A percentile compares a stretch with the other conserved stretches of the same genome.
These are phyloP conservation scores for Rhagonycha fulva DNA, from an alignment of 2,888 invertebrate species.

Conservation along the genomic window DNA sequence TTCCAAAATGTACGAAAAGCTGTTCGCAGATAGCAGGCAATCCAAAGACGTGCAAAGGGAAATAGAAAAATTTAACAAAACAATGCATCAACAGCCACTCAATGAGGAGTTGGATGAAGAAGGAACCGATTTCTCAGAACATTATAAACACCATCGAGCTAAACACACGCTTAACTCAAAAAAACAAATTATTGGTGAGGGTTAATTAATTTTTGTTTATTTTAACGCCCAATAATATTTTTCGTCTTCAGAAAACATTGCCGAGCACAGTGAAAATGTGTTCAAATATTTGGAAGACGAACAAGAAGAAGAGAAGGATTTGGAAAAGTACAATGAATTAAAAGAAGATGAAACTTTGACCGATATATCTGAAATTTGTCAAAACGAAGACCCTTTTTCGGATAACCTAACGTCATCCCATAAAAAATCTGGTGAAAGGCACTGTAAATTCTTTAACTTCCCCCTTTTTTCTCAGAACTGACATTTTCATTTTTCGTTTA, in stretches of 20 bases:
- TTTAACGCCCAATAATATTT: background rate
- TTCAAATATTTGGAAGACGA: background rate
- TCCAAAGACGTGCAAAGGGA: background rate
- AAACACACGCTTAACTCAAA: background rate
- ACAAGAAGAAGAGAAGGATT: background rate
- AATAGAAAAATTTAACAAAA: background rate
- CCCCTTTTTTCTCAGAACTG: no score
- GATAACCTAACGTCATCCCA: background rate
- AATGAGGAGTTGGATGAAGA: background rate
- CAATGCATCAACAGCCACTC: background rate
- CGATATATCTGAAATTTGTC: background rate
- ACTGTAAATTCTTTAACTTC: background rate
- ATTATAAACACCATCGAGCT: background rate
- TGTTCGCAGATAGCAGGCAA: background rate
- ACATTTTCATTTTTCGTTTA: background rate
- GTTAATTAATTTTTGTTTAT: background rate
- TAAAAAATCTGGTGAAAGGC: background rate
- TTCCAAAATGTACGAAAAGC: background rate
- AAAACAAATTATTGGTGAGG: background rate
- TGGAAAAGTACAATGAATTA: background rate
- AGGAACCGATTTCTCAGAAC: background rate
- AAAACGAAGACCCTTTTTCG: background rate
- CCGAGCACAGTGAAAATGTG: background rate
- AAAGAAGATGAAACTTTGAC: background rate
- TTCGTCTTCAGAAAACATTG: background rate